A percentile compares a stretch with the other conserved stretches of the same genome.
Evolutionary conservation across 2,797 vertebrate species (phyloP).

Genomic region (Chiropotes sagulatus): DNA sequence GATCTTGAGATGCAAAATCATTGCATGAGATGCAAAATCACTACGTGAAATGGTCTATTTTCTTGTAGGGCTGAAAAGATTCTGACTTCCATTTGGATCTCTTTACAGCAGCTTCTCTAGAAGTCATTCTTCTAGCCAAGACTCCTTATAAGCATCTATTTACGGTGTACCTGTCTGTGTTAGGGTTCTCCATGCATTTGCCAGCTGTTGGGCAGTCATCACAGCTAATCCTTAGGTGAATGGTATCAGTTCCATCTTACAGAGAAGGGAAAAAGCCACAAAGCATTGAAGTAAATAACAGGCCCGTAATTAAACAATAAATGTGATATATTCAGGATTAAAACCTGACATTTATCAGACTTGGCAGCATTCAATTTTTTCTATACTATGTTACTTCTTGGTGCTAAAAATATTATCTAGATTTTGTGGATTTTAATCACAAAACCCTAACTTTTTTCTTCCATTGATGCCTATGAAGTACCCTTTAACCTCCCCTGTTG

Average conservation of each 20-base stretch:
- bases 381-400: not conserved
- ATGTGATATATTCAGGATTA: not conserved
- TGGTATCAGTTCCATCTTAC: not conserved
- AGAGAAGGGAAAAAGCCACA: not conserved
- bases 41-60: not conserved
- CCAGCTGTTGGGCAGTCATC: not conserved
- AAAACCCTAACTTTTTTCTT: not conserved
- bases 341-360: not conserved
- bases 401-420: not conserved
- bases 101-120: not conserved
- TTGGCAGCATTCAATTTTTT: not conserved
- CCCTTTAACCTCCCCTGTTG: not conserved
- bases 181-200: not conserved
- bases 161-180: not conserved
- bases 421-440: not conserved
- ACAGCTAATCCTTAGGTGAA: not conserved
- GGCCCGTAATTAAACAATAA: not conserved
- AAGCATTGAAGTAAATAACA: not conserved
- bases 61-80: not conserved
- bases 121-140: not conserved
- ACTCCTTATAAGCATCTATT: not conserved
- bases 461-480: not conserved
- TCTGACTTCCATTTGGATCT: not conserved
- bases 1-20: not conserved
- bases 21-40: not conserved